Percentiles rank a stretch among this genome's conserved stretches.
phyloP scores from a whole-genome alignment of 2,797 vertebrate genomes.

The Caiman crocodilus region DNA sequence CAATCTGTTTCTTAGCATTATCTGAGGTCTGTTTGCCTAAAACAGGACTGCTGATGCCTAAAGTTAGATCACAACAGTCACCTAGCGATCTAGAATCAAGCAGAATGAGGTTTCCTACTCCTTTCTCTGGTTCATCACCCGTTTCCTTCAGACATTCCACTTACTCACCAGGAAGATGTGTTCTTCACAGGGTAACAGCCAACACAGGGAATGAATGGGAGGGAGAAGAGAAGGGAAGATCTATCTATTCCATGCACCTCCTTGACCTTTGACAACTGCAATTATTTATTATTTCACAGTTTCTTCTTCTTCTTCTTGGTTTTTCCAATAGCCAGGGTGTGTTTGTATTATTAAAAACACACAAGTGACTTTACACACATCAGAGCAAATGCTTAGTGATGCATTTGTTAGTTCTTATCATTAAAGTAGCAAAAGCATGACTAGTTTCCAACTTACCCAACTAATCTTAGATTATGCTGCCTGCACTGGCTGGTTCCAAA shows the following conservation, averaged over 20 bases:
- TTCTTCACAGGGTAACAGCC: not conserved
- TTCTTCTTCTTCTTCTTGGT: not conserved
- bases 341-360: not conserved
- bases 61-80: not conserved
- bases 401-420: not conserved
- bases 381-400: rapidly evolving
- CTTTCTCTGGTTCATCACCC: not conserved
- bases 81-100: no score
- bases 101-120: not conserved
- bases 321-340: not conserved
- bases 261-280: slow-evolving; percentile 1
- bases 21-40: not conserved
- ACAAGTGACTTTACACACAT: not conserved
- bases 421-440: not conserved
- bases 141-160: not conserved
- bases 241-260: not conserved
- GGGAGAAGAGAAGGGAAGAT: not conserved
- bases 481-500: not conserved
- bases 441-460: not conserved
- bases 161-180: not conserved
- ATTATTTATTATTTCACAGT: not conserved
- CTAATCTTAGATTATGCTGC: not conserved
- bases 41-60: not conserved
- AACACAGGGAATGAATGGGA: not conserved
- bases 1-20: not conserved